Conservation (phyloP, 2,797 vertebrate genomes). For the Cirrhinus mrigala region DNA sequence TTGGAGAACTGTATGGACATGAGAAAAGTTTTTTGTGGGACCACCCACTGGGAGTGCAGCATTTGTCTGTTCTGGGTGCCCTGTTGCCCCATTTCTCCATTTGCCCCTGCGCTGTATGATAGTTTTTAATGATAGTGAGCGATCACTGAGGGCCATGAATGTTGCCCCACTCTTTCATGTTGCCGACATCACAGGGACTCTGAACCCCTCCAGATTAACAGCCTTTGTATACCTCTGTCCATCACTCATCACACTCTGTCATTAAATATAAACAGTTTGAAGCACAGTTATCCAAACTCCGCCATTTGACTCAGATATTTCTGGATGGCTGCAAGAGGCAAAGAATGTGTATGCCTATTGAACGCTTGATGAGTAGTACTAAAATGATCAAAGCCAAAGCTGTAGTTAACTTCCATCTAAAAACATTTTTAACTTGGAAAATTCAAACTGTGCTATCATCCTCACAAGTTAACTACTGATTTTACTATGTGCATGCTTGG, state of each 20-base stretch:
- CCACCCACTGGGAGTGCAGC: conserved; percentile 76
- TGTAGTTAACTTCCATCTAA: not conserved
- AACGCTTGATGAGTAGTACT: conserved; percentile 61
- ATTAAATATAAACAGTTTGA: conserved; percentile 77
- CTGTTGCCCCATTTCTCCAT: conserved; percentile 68
- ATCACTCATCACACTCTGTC: conserved; percentile 78
- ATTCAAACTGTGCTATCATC: not conserved
- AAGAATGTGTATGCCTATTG: conserved; percentile 62
- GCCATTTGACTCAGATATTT: conserved; percentile 70
- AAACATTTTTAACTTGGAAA: conserved; percentile 1
- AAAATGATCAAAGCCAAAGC: conserved; percentile 53
- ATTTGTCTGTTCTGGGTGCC: conserved; percentile 65
- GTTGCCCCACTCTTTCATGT: conserved; percentile 79
- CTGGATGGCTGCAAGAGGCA: conserved; percentile 64
- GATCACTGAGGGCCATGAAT: conserved; percentile 73
- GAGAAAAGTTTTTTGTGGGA: conserved; percentile 53
- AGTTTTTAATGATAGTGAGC: conserved; percentile 81
- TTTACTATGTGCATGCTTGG: not conserved
- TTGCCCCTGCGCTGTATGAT: conserved; percentile 69
- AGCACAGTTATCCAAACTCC: conserved; percentile 72
- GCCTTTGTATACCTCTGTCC: conserved; percentile 77
- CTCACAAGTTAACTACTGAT: not conserved
- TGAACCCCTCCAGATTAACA: conserved; percentile 71
- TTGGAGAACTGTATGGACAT: conserved; percentile 28
- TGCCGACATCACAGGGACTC: conserved; percentile 75